These are phyloP conservation scores for Morpho achilles DNA, from an alignment of 2,888 invertebrate species.

Conservation along the genomic window DNA sequence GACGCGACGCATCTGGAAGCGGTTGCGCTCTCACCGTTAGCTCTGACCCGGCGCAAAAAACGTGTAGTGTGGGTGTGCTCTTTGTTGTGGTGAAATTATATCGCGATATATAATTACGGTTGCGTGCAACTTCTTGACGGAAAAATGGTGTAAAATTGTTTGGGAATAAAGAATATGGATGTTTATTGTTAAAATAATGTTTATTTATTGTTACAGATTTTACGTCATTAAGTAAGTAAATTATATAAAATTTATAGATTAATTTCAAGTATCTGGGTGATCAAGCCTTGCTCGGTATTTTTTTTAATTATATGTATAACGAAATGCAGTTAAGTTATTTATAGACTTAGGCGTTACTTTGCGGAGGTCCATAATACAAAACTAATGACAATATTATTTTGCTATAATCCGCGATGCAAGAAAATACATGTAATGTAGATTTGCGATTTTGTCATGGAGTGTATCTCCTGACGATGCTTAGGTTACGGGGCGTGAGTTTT, in stretches of 20 bases:
- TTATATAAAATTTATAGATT: neutral
- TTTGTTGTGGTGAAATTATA: slow-evolving; percentile 52
- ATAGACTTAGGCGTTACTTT: no score
- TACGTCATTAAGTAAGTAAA: neutral
- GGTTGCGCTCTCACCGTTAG: slow-evolving; percentile 70
- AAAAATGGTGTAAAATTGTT: slow-evolving; percentile 44
- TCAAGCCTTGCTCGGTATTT: no score
- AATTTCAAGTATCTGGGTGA: no score
- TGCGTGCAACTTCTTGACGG: slow-evolving; percentile 43
- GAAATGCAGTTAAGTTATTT: no score
- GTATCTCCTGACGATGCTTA: no score
- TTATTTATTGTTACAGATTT: slow-evolving; percentile 6
- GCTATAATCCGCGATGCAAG: no score
- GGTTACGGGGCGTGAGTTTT: no score
- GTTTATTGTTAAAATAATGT: neutral
- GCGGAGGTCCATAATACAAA: no score
- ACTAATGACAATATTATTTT: no score
- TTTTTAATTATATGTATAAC: no score
- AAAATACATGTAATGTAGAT: no score
- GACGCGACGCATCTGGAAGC: slow-evolving; percentile 62
- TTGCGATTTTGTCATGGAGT: no score
- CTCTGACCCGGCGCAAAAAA: slow-evolving; percentile 49
- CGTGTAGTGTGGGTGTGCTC: slow-evolving; percentile 54
- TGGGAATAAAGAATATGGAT: slow-evolving; percentile 19
- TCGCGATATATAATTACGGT: slow-evolving; percentile 50